Conservation (phyloP, 2,113 vertebrate species). For the Numenius arquata region DNA sequence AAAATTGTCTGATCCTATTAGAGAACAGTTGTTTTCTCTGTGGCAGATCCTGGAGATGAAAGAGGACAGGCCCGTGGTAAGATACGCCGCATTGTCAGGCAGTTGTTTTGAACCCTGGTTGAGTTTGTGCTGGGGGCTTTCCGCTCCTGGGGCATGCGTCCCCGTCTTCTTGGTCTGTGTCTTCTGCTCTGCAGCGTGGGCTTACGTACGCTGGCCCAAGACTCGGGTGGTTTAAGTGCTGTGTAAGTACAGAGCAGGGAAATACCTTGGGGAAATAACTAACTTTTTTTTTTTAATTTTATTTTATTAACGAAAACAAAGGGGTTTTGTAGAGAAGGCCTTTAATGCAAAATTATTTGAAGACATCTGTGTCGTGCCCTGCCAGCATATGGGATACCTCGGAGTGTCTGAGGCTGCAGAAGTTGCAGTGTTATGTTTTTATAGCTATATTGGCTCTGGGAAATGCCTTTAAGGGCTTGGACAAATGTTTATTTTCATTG, state of each 20-base stretch:
- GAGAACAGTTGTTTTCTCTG: not conserved
- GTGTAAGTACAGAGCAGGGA: not conserved
- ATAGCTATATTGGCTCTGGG: not conserved
- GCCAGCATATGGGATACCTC: not conserved
- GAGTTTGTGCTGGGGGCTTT: not conserved
- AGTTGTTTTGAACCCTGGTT: not conserved
- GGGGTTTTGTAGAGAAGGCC: not conserved
- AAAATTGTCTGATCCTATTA: not conserved
- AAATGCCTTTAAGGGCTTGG: not conserved
- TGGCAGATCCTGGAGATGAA: not conserved
- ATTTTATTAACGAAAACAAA: not conserved
- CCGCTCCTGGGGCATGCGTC: rapidly evolving
- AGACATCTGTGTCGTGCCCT: not conserved
- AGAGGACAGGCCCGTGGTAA: not conserved
- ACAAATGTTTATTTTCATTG: not conserved
- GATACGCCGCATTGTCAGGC: not conserved
- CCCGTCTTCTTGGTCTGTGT: not conserved
- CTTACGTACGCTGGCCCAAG: not conserved
- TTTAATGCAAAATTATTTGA: not conserved
- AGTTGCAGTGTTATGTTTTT: not conserved
- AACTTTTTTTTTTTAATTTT: not conserved
- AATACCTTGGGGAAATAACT: not conserved
- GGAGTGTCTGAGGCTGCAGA: not conserved
- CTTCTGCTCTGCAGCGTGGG: not conserved
- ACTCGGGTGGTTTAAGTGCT: not conserved